Conservation (phyloP, 2,797 vertebrate species). For the Sebastes itinus region DNA sequence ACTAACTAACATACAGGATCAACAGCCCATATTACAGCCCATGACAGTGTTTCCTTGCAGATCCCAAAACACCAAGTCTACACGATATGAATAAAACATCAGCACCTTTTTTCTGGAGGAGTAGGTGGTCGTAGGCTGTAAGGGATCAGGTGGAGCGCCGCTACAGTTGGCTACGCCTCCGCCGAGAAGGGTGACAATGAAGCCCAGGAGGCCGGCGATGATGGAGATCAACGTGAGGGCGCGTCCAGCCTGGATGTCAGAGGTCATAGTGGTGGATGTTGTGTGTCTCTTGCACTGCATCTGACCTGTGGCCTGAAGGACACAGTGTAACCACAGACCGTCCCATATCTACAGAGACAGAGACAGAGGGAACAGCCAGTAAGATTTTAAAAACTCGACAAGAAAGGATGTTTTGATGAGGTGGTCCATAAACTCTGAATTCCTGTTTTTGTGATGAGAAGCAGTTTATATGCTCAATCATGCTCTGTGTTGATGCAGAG, state of each 20-base stretch:
- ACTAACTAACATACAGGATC: not conserved
- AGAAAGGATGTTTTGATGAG: not conserved
- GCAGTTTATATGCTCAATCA: too few relatives aligned
- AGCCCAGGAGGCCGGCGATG: slow-evolving; percentile 50
- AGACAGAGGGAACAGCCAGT: not conserved
- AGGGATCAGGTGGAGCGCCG: not conserved
- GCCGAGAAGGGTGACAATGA: slow-evolving; percentile 40
- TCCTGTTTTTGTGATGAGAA: not conserved
- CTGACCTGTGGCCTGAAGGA: slow-evolving; percentile 59
- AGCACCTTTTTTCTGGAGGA: slow-evolving; percentile 41
- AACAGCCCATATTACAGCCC: not conserved
- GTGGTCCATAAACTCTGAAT: not conserved
- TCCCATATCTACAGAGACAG: slow-evolving; percentile 51
- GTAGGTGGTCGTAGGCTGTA: not conserved
- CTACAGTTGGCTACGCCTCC: slow-evolving; percentile 51
- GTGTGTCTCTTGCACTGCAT: slow-evolving; percentile 64
- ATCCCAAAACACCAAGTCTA: not conserved
- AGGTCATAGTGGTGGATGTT: slow-evolving; percentile 4
- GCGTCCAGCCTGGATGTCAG: slow-evolving; percentile 51
- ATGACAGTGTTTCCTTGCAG: not conserved
- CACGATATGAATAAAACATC: not conserved
- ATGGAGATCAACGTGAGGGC: slow-evolving; percentile 58
- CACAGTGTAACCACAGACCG: slow-evolving; percentile 63
- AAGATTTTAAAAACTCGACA: not conserved
- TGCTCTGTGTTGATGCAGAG: not conserved